Conservation (phyloP, 2,113 vertebrate genomes). For the Candoia aspera region DNA sequence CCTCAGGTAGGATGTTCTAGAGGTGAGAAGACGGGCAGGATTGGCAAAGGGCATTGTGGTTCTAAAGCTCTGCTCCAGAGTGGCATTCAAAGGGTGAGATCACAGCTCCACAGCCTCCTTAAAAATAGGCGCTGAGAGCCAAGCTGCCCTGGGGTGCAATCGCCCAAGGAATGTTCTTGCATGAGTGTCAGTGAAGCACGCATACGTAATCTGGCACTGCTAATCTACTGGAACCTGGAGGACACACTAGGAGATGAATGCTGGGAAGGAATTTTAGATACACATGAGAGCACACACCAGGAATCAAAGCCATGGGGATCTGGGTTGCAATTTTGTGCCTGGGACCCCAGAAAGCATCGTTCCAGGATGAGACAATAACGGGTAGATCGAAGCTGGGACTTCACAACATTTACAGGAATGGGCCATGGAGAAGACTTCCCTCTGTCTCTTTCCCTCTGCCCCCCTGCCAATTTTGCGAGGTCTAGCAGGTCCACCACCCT, state of each 20-base stretch:
- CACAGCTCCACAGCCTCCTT: background rate
- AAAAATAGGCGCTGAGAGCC: background rate
- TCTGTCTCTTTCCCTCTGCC: background rate
- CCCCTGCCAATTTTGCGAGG: background rate
- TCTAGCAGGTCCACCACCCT: background rate
- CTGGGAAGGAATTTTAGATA: background rate
- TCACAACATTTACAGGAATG: background rate
- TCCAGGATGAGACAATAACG: background rate
- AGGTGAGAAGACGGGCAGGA: background rate
- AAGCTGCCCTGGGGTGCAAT: background rate
- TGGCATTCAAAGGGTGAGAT: background rate
- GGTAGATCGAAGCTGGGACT: background rate
- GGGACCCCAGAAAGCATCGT: background rate
- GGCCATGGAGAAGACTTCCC: background rate
- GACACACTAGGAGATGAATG: background rate
- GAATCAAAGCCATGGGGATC: background rate
- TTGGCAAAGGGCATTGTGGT: background rate
- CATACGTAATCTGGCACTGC: background rate
- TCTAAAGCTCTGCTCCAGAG: background rate
- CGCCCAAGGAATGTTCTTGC: background rate
- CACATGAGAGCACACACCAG: background rate
- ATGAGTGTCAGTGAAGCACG: background rate
- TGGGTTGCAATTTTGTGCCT: background rate
- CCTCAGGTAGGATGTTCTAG: background rate
- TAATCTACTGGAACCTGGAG: background rate